These are phyloP conservation scores for Crypturellus tataupa DNA, from an alignment of 2,797 vertebrate species.

Conservation along the genomic window DNA sequence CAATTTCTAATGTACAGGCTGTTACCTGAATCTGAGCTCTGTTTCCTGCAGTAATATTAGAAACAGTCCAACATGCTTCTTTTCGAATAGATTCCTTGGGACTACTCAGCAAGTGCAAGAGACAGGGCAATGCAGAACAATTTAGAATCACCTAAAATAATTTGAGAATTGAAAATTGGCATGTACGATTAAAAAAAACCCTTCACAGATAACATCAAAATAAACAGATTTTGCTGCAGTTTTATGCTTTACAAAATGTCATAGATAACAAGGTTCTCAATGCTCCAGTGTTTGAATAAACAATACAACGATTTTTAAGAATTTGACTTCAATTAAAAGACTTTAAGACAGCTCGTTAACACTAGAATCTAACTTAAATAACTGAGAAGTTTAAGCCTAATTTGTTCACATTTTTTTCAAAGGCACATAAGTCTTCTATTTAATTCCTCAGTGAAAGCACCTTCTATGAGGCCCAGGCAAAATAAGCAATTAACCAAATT, in stretches of 20 bases:
- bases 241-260: not conserved
- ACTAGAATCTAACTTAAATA: not conserved
- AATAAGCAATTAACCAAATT: not conserved
- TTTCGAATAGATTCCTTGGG: conserved; percentile 96
- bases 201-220: not conserved
- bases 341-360: not conserved
- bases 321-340: not conserved
- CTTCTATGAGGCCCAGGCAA: not conserved
- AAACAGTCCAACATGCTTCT: conserved; percentile 97
- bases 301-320: not conserved
- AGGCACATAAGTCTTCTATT: not conserved
- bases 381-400: not conserved
- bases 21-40: conserved; percentile 95
- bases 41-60: conserved; percentile 97
- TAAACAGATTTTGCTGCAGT: not conserved
- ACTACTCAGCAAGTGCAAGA: conserved; percentile 93
- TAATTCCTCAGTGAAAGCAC: not conserved
- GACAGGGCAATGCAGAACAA: conserved; percentile 94
- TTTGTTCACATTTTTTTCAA: not conserved
- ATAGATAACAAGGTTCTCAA: not conserved
- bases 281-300: not conserved
- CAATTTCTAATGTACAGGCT: not conserved
- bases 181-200: not conserved
- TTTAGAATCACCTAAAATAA: conserved; percentile 93
- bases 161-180: conserved; percentile 39